Conservation (phyloP, 37 sponge, comb jelly and placozoan genomes). For the Aplysina aerophoba region DNA sequence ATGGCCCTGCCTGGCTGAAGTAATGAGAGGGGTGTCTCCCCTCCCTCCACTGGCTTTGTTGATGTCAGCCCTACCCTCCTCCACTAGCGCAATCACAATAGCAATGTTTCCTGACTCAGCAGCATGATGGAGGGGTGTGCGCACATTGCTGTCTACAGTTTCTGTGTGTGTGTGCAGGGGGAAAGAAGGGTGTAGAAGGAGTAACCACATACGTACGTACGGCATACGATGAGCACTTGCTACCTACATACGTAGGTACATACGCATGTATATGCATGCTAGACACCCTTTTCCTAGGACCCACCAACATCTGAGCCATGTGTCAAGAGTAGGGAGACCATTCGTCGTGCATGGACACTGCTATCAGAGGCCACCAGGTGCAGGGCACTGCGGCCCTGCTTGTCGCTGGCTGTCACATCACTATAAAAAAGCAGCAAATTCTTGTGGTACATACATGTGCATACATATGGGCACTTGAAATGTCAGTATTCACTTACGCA, state of each 20-base stretch:
- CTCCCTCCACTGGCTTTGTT: conserved; percentile 71
- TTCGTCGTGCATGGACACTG: conserved; percentile 64
- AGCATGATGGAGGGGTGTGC: conserved; percentile 78
- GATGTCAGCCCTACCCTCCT: conserved; percentile 81
- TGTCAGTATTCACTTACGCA: conserved; percentile 67
- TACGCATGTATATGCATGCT: background rate
- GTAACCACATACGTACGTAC: conserved; percentile 2
- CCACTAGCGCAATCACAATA: conserved; percentile 78
- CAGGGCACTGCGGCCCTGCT: conserved; percentile 70
- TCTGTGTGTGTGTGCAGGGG: conserved; percentile 22
- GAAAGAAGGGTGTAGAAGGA: too few relatives aligned
- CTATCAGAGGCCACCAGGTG: conserved; percentile 73
- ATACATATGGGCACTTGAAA: background rate
- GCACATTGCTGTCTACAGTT: conserved; percentile 25
- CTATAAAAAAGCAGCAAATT: conserved; percentile 31
- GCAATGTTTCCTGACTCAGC: conserved; percentile 70
- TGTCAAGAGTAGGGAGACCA: conserved; percentile 81
- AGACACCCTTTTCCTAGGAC: background rate
- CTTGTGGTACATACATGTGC: background rate
- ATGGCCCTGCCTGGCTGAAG: conserved; percentile 76
- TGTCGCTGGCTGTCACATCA: conserved; percentile 73
- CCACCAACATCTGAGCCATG: conserved; percentile 65
- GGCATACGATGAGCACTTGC: too few relatives aligned
- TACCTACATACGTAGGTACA: too few relatives aligned
- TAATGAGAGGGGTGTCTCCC: conserved; percentile 84